Conservation (phyloP, 1,140 invertebrate species). For the Zelostemma sp. region DNA sequence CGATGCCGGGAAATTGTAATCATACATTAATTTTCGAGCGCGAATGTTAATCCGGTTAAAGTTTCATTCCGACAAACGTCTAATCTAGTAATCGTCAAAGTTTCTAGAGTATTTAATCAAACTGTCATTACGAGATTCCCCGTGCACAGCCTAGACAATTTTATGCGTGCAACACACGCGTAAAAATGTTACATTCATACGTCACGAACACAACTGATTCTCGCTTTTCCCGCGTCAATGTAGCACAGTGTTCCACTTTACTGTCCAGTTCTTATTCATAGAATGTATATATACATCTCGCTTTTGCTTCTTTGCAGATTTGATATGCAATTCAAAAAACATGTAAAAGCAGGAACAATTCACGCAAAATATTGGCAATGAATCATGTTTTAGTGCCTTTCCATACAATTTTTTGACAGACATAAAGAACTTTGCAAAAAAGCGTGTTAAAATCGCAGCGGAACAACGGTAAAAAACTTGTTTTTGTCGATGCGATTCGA, state of each 20-base stretch:
- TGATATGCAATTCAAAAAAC: background rate
- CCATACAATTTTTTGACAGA: too few species aligned
- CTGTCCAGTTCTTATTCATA: constrained; percentile 10
- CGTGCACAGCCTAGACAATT: background rate
- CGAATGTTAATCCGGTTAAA: background rate
- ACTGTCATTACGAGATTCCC: constrained; percentile 9
- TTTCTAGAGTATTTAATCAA: constrained; percentile 28
- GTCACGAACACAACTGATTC: constrained; percentile 17
- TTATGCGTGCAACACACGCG: background rate
- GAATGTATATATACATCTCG: background rate
- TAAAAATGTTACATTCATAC: constrained; percentile 4
- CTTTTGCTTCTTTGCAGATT: background rate
- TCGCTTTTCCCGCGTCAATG: constrained; percentile 55
- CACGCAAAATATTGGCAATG: too few species aligned
- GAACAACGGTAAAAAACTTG: background rate
- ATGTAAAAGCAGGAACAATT: background rate
- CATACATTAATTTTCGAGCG: background rate
- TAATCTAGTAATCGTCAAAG: constrained; percentile 10
- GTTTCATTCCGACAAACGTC: background rate
- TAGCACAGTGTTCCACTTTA: constrained; percentile 61
- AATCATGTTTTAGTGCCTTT: background rate
- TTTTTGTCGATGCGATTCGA: background rate
- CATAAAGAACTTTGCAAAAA: too few species aligned
- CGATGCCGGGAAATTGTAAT: background rate
- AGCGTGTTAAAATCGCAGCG: too few species aligned